phyloP scores from a whole-genome alignment of 2,113 vertebrate species.

The Cyanoramphus novaezelandiae region DNA sequence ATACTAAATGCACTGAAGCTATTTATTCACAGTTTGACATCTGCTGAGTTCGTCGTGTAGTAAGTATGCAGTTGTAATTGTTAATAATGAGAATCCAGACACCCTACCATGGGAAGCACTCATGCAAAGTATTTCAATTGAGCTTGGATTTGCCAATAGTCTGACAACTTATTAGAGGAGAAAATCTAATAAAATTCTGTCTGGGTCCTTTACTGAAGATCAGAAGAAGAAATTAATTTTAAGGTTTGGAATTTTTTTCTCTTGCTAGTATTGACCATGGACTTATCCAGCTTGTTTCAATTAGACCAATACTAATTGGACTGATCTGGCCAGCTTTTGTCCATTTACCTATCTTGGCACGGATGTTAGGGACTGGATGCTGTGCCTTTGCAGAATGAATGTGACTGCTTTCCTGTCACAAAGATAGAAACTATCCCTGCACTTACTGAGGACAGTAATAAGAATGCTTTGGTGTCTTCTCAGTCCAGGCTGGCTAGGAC shows the following conservation, averaged over 20 bases:
- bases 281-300: neutral
- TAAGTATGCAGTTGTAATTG: neutral
- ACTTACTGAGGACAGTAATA: neutral
- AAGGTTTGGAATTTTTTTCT: neutral
- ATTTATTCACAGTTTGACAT: neutral
- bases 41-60: neutral
- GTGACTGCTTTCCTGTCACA: neutral
- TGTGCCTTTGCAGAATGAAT: neutral
- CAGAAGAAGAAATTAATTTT: neutral
- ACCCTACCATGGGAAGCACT: neutral
- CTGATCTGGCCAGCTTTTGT: neutral
- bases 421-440: neutral
- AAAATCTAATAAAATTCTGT: neutral
- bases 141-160: neutral
- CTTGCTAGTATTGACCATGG: neutral
- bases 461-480: neutral
- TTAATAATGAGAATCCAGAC: neutral
- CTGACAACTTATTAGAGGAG: neutral
- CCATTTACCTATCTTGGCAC: neutral
- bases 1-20: neutral
- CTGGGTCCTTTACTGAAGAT: neutral
- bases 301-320: neutral
- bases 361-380: neutral
- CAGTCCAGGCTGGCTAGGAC: neutral
- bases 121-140: neutral